These are phyloP conservation scores for Latrodectus elegans DNA, from an alignment of 2,888 invertebrate species.

Conservation along the genomic window DNA sequence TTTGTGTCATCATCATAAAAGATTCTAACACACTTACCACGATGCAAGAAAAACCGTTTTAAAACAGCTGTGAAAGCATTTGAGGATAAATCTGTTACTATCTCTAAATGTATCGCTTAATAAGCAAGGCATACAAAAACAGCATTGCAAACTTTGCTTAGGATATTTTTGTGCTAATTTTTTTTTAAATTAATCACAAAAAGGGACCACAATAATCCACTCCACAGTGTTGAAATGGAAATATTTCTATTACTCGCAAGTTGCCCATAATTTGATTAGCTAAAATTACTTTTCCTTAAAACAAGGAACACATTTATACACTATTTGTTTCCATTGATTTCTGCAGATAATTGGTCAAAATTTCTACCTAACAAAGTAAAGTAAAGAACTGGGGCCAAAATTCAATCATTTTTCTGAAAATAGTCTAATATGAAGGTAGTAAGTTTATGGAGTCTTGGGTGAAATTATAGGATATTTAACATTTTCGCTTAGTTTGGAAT, in stretches of 20 bases:
- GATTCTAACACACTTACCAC: constrained; percentile 6
- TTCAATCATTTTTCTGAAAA: neutral
- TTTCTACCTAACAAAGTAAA: no score
- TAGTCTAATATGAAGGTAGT: neutral
- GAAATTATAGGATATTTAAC: no score
- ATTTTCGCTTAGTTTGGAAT: no score
- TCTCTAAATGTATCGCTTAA: constrained; percentile 62
- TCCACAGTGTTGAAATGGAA: constrained; percentile 1
- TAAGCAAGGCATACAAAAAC: constrained; percentile 57
- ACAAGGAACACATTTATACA: neutral
- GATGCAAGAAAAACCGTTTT: neutral
- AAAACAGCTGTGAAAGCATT: no score
- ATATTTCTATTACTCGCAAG: neutral
- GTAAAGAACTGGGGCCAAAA: neutral
- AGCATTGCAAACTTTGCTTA: constrained; percentile 29
- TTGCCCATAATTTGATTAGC: constrained; percentile 13
- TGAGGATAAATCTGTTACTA: constrained; percentile 42
- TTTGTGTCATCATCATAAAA: constrained; percentile 12
- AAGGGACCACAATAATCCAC: constrained; percentile 15
- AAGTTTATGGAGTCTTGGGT: constrained; percentile 8
- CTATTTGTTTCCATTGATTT: neutral
- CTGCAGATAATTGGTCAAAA: constrained; percentile 18
- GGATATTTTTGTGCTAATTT: neutral
- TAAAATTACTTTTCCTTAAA: neutral
- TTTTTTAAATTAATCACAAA: neutral